Percentiles rank a stretch among this genome's conserved stretches.
These are phyloP conservation scores for Lordiphosa fenestrarum DNA, from an alignment of 2,888 invertebrate species.

Conservation along the genomic window DNA sequence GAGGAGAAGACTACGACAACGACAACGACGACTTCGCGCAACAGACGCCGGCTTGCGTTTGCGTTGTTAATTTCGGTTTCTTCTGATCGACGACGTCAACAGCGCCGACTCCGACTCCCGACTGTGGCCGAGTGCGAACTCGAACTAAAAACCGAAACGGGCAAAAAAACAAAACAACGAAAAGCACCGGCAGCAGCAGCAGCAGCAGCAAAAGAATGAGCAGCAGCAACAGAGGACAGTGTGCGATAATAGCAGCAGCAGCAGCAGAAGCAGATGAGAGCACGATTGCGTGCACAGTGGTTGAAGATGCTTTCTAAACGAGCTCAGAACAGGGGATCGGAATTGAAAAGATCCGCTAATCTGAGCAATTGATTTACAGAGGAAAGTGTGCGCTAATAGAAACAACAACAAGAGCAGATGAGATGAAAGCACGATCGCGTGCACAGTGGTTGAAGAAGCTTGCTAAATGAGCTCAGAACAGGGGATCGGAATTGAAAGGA, in stretches of 20 bases:
- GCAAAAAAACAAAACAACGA: conserved; percentile 10
- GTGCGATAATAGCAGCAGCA: conserved; percentile 32
- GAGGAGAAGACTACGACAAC: conserved; percentile 8
- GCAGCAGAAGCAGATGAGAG: not conserved
- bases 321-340: no score
- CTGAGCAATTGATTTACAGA: no score
- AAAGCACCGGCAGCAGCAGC: conserved; percentile 18
- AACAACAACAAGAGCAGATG: conserved; percentile 6
- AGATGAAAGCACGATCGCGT: conserved; percentile 1
- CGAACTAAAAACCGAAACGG: conserved; percentile 31
- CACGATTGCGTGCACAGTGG: conserved; percentile 5
- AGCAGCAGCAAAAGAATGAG: conserved; percentile 2
- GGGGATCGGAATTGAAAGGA: no score
- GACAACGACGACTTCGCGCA: not conserved
- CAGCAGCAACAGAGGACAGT: conserved; percentile 8
- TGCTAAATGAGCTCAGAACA: no score
- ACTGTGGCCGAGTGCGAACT: conserved; percentile 38
- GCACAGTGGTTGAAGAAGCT: not conserved
- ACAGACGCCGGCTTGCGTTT: conserved; percentile 10
- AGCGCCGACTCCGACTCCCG: conserved; percentile 13
- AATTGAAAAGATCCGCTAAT: no score
- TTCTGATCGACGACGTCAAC: conserved; percentile 6
- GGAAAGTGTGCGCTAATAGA: conserved; percentile 29
- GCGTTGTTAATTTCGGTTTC: conserved; percentile 23
- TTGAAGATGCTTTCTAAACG: no score